Evolutionary conservation across 2,888 invertebrate species (phyloP), one percentile per base, ranked within the genome.

Genomic region (Panzeria rudis): DNA sequence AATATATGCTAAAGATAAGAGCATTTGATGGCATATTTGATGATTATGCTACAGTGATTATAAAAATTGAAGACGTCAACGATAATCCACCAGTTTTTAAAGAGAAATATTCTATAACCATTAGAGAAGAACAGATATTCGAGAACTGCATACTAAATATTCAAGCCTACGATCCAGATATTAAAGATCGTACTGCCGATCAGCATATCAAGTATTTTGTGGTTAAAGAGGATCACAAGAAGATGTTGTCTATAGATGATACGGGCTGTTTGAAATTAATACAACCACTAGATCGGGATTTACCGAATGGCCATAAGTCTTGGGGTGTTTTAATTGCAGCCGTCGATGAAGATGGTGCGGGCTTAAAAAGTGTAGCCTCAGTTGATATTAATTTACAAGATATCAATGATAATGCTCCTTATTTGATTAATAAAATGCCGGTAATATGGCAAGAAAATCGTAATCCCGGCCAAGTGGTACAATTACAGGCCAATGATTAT

Each of bases 381-480:
- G 96, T 97, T 29, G 96, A 94, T 59, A 93, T 96, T 84, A 94
- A 94, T 85, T 91, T 96, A 32, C 94, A 94, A 5, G 99, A 99
- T 90, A 96, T 98, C 89, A 99, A 99, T 91, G 99, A 99, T 91
- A 98, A 99, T 91, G 96, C 97, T 0, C 99, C 99, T 0, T 96
- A 95, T 90, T 94, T 97, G 83, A 96, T 96, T 54, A 96, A 96
- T 90, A 94, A 94, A 4, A 95, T 96, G 91, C 96, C 96, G 0
- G 96, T 97, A 0, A 95, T 97, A 35, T 97, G 97, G 97, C 94
- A 94, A 88, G 97, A 98, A 93, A 97, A 97, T 90, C 94, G 95
- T 87, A 93, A 93, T 1, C 95, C 95, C 0, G 96, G 95, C 0
- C 94, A 94, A 83, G 95, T 95, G 82, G 95, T 96, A 13, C 94